Evolutionary conservation across 1,140 invertebrate genomes (phyloP).

Genomic region (Drosophila truncata): DNA sequence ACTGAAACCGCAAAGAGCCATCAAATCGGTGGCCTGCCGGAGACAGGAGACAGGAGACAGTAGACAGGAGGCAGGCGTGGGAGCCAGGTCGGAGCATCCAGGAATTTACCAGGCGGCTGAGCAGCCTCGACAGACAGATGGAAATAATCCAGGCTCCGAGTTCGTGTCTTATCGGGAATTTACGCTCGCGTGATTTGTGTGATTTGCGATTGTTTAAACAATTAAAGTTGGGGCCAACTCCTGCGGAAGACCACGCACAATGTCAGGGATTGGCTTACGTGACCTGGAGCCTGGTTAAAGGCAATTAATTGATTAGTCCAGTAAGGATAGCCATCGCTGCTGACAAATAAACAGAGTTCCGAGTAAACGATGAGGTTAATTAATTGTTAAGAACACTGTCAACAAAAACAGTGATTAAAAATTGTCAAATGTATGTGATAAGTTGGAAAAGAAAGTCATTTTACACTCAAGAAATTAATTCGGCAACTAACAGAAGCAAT

Average conservation of each 20-base stretch:
- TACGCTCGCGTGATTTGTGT: conserved; percentile 55
- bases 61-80: conserved; percentile 59
- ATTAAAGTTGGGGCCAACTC: conserved; percentile 45
- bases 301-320: conserved; percentile 57
- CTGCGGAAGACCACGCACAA: conserved; percentile 33
- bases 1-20: conserved; percentile 52
- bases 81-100: conserved; percentile 21
- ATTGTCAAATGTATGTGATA: neutral
- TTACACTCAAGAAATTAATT: neutral
- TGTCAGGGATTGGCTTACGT: conserved; percentile 22
- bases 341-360: conserved; percentile 11
- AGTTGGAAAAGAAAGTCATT: neutral
- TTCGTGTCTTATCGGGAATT: conserved; percentile 45
- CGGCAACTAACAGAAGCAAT: neutral
- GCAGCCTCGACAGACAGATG: conserved; percentile 2
- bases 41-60: conserved; percentile 12
- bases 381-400: conserved; percentile 32
- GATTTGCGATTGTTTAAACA: conserved; percentile 54
- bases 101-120: conserved; percentile 17
- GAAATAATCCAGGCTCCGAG: conserved; percentile 1
- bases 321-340: conserved; percentile 1
- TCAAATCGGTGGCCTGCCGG: conserved; percentile 1
- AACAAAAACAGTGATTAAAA: neutral
- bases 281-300: conserved; percentile 30
- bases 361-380: conserved; percentile 29